Base-by-base conservation (phyloP, 2,797 vertebrate genomes). In the Esox lucius region DNA sequence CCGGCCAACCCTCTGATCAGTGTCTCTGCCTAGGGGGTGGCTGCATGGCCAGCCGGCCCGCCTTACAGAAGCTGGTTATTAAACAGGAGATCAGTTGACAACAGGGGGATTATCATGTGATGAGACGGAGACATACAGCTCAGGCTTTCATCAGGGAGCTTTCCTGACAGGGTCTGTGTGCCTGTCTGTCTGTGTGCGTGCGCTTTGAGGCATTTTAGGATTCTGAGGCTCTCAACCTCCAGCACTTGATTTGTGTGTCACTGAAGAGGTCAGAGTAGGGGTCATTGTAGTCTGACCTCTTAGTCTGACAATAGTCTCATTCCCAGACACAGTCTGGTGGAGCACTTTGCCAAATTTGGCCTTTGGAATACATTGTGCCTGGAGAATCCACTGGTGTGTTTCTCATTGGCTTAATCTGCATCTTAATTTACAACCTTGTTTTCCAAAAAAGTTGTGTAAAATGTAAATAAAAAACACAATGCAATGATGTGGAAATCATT, bases 211-310 rank as follows among this genome's bases (percentile, higher is more conserved):
- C 12, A 46, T 11, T 11, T 42, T 46, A 46, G 42, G 62, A 31
- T 33, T 9, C 26, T 53, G 31, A 13, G 51, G 24, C 28, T 39
- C 13, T 51, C 22, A 12, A 61, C 56, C 56, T 61, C 33, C 56
- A 72, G 35, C 77, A 68, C 31, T 86, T 81, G 72, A 72, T 86
- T 83, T 88, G 76, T 86, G 78, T 85, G 79, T 89, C 83, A 82
- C 76, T 85, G 88, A 88, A 84, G 82, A 82, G 89, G 87, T 85
- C 87, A 85, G 85, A 87, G 85, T 87, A 83, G 85, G 88, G 86
- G 82, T 22, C 2, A 24, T 35, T 39, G 80, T 72, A 71, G 71
- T 66, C 26, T 77, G 82, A 84, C 75, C 39, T 42, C 39, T 42
- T 42, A 42, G 5, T 42, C 39, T 42, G 39, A 42, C 39, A 80